Evolutionary conservation across 1,140 invertebrate genomes (phyloP), one percentile per base, ranked within the genome.

Genomic region (Glomeris maerens): DNA sequence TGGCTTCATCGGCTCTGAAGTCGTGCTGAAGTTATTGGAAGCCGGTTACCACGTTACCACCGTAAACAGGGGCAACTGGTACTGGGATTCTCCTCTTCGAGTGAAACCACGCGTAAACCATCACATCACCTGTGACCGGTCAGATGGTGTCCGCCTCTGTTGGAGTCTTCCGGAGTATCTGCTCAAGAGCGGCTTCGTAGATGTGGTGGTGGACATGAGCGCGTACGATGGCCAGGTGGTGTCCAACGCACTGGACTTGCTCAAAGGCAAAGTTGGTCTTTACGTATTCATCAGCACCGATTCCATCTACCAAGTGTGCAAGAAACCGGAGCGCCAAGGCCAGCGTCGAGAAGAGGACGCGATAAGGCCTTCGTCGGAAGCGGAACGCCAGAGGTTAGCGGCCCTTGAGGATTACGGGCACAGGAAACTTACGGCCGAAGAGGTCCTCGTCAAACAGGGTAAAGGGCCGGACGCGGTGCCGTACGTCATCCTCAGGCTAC

Each of bases 231-330:
- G 59, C 0, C 55, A 64, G 52, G 65, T 63, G 28, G 55, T 70
- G 17, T 52, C 48, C 22, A 61, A 69, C 27, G 58, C 61, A 14
- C 49, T 69, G 22, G 52, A 62, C 17, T 23, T 66, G 26, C 49
- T 71, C 2, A 50, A 57, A n/a, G 57, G 54, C 14, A 64, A 64
- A 49, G 53, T 63, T n/a, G 57, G 58, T 23, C 28, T 65, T 2
- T 73, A 73, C 49, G 59, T 73, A n/a, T 69, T 65, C 50, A 71
- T 73, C 25, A 71, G 69, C 53, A 64, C 67, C 0, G 72, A 73
- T 56, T 72, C 70, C 5, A 68, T 73, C 0, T 73, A 73, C 49
- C 70, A 72, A 50, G 71, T 73, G n/a, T 66, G 66, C 50, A 54
- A 57, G 39, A 48, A 1, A 47, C 55, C n/a, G 56, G 44, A 14